phyloP scores from a whole-genome alignment of 2,113 vertebrate species.

The Rhabdornis inornatus region DNA sequence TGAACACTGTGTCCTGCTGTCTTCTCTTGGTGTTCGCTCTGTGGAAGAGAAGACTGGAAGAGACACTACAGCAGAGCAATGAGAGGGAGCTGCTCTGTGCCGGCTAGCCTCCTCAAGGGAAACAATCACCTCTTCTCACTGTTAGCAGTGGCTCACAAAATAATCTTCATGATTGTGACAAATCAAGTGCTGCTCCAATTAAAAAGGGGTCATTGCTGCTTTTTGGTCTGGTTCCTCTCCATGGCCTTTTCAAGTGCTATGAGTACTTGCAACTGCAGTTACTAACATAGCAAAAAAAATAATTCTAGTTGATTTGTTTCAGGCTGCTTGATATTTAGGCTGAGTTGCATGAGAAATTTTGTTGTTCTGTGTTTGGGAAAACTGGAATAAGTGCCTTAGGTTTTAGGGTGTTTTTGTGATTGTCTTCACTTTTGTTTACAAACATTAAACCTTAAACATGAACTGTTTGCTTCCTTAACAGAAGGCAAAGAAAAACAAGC shows the following conservation, averaged over 20 bases:
- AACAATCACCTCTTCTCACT: not conserved
- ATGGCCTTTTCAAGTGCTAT: not conserved
- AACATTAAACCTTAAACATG: not conserved
- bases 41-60: not conserved
- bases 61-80: not conserved
- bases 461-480: not conserved
- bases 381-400: not conserved
- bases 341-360: not conserved
- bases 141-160: not conserved
- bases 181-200: not conserved
- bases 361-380: not conserved
- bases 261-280: not conserved
- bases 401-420: not conserved
- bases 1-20: not conserved
- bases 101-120: not conserved
- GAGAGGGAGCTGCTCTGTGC: not conserved
- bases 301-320: not conserved
- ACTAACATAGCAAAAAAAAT: not conserved
- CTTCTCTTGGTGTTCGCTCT: not conserved
- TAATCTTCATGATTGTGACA: not conserved
- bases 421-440: not conserved
- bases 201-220: not conserved
- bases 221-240: not conserved
- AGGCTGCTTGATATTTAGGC: not conserved
- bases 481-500: not conserved